phyloP scores from a whole-genome alignment of 2,797 vertebrate species.

The Hippocampus kuda region DNA sequence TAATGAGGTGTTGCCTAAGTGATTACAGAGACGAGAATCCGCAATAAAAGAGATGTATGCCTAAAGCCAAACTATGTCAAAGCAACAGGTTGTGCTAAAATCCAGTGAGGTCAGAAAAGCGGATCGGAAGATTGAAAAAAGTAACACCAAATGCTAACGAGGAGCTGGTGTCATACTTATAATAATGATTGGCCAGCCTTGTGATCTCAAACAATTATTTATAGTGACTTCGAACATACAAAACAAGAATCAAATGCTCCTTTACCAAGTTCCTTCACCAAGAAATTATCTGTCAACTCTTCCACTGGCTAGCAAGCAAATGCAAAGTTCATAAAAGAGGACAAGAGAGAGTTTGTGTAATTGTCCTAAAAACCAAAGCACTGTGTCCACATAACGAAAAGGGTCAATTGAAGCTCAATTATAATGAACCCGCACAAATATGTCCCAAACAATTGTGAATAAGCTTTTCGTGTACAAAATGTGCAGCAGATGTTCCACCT shows the following conservation, averaged over 20 bases:
- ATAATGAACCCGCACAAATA: neutral
- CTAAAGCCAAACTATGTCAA: neutral
- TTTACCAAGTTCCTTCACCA: neutral
- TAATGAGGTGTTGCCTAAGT: neutral
- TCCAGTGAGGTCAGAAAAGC: neutral
- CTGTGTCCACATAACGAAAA: neutral
- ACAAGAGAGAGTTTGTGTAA: neutral
- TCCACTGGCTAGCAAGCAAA: neutral
- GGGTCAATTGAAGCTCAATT: neutral
- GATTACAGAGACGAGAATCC: neutral
- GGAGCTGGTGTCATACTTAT: neutral
- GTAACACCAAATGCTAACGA: neutral
- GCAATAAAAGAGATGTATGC: neutral
- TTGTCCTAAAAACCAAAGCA: neutral
- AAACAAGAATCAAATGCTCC: neutral
- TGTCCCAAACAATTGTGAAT: neutral
- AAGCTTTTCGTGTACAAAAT: constrained; percentile 3
- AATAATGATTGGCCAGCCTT: neutral
- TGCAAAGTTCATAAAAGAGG: neutral
- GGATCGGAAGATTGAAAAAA: neutral
- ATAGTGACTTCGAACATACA: neutral
- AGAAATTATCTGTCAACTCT: neutral
- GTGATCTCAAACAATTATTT: neutral
- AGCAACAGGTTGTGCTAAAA: neutral
- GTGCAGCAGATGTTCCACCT: constrained; percentile 11